Evolutionary conservation across 64 coral and sea anemone species (phyloP), one percentile per base, ranked within the genome.

Genomic region (Hydrozoanthus tunicans): DNA sequence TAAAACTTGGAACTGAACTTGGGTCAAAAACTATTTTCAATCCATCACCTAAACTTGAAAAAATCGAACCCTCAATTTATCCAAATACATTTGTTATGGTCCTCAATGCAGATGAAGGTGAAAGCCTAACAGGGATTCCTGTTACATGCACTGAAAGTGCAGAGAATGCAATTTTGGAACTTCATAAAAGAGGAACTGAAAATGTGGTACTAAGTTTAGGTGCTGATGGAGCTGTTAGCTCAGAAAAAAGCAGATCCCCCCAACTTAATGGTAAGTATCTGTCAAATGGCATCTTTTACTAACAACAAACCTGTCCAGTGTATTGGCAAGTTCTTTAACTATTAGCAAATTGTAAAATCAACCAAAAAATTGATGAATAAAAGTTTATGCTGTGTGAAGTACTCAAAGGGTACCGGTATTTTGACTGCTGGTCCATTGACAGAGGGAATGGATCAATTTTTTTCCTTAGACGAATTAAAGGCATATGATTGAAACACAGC

Each of bases 161-260:
- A 27, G 93, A 98, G 77, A 77, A 82, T 54, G 91, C 80, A 6
- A 69, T 93, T 62, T 51, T 79, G 26, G 89, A 95, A 54, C 67
- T 98, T n/a, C 96, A 98, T 56, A 55, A 77, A 6, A 72, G 82
- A 89, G 96, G 96, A 71, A 69, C 89, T 73, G 53, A 15, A 77
- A 90, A 93, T 76, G 81, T 98, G 56, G 77, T 98, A n/a, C 53
- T 98, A 57, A 98, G 93, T 64, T 85, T 98, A 63, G 93, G 96
- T 55, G 58, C 81, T 55, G 75, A 93, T 78, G 96, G 96, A 9
- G 96, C 93, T 79, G 84, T 94, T 20, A 91, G 74, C 27, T 93
- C 81, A 64, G 91, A 91, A 86, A 77, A 80, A 62, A 60, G 61
- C 65, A 43, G 32, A 43, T 77, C 73, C 27, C 79, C 62, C 32